phyloP scores from a whole-genome alignment of 2,113 vertebrate species.

The Anoplopoma fimbria region DNA sequence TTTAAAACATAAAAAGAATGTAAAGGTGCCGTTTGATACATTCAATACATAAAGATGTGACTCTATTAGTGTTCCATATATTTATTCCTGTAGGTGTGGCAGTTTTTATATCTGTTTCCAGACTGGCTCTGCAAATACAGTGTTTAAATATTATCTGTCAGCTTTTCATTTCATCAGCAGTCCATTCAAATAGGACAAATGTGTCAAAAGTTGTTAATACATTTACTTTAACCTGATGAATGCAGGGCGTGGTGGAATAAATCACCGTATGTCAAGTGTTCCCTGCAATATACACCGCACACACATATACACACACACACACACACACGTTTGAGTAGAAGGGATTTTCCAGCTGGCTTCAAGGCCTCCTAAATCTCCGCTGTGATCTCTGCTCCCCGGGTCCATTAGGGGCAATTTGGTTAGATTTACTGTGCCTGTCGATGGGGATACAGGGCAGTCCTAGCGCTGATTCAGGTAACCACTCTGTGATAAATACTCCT shows the following conservation, averaged over 20 bases:
- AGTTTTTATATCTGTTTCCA: not conserved
- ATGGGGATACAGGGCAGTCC: conserved; percentile 22
- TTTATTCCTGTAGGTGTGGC: not conserved
- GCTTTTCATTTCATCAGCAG: not conserved
- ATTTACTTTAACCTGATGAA: conserved; percentile 32
- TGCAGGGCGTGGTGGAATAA: conserved; percentile 14
- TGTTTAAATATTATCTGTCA: not conserved
- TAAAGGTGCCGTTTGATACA: not conserved
- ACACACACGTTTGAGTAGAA: conserved; percentile 16
- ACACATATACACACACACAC: conserved; percentile 14
- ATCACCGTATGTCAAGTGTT: conserved; percentile 4
- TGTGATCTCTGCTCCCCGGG: conserved; percentile 54
- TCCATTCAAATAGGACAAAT: conserved; percentile 16
- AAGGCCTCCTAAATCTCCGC: conserved; percentile 39
- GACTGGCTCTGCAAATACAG: not conserved
- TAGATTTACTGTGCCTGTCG: conserved; percentile 61
- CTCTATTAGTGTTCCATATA: not conserved
- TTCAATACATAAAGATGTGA: not conserved
- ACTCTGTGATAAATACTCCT: conserved; percentile 43
- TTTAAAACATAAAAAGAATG: not conserved
- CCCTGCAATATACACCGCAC: not conserved
- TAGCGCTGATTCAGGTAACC: conserved; percentile 29
- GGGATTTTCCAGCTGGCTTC: conserved; percentile 51
- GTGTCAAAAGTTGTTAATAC: conserved; percentile 5
- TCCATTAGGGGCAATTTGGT: conserved; percentile 62